Conservation (phyloP, 1,140 invertebrate species). For the Drosophila kepulauana region DNA sequence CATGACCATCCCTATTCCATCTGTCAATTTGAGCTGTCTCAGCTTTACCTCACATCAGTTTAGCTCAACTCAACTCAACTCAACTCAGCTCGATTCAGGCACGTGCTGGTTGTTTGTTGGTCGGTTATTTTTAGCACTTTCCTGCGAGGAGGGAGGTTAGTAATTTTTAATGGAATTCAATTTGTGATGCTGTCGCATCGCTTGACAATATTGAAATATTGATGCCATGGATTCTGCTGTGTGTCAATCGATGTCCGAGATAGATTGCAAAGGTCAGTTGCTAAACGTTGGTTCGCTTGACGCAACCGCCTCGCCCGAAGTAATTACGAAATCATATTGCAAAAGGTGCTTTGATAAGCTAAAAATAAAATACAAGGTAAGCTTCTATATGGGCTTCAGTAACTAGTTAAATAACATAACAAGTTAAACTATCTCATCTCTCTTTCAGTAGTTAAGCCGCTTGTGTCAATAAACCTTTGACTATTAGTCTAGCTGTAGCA, state of each 20-base stretch:
- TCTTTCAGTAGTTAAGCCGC: neutral
- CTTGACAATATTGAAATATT: constrained; percentile 29
- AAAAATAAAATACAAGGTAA: neutral
- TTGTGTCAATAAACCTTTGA: neutral
- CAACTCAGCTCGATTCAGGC: constrained; percentile 5
- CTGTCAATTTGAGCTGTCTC: constrained; percentile 29
- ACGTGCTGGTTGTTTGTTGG: constrained; percentile 48
- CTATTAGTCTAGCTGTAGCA: neutral
- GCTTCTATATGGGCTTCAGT: neutral
- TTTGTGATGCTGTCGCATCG: constrained; percentile 42
- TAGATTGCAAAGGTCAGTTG: constrained; percentile 3
- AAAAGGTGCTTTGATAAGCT: neutral
- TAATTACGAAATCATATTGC: constrained; percentile 10
- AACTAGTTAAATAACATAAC: neutral
- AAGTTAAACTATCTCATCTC: neutral
- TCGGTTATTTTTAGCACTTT: constrained; percentile 50
- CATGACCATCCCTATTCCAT: constrained; percentile 2
- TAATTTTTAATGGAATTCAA: constrained; percentile 61
- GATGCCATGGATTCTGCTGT: constrained; percentile 2
- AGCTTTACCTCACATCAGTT: constrained; percentile 4
- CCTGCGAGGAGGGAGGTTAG: constrained; percentile 7
- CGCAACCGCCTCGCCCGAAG: neutral
- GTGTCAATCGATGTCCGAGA: neutral
- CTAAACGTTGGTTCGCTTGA: neutral
- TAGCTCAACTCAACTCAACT: constrained; percentile 3